Evolutionary conservation across 2,113 vertebrate genomes (phyloP), one percentile per base, ranked within the genome.

Genomic region (Dasypus novemcinctus): DNA sequence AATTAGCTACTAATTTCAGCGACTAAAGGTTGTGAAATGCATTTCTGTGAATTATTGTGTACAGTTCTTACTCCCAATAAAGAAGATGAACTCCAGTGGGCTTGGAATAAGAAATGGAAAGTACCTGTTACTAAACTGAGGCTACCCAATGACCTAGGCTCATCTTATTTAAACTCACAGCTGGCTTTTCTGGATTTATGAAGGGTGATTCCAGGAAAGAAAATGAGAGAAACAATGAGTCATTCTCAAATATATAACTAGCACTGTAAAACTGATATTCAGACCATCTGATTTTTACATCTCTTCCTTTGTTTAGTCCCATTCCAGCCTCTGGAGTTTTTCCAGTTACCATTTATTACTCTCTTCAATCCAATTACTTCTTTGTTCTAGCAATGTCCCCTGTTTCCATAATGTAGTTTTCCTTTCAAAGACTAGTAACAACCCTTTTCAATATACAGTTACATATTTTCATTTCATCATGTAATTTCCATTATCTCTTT

Each of bases 221-320:
- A 78, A 91, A 94, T 46, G 15, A 94, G 71, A 76, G n/a, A 94
- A 98, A 31, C 57, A 97, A 88, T 80, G 89, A 94, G 78, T 88
- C 94, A 97, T 46, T 93, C 61, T 63, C 38, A 91, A 15, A 71
- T 4, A 71, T 31, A 5, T 18, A 95, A 96, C 88, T n/a, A 97
- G 82, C 52, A 95, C 94, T 87, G 92, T 93, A 81, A 83, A 83
- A 90, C 71, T 12, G 74, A 63, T 76, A 41, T 86, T 80, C 54
- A 57, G 36, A 61, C 43, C 74, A 29, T 88, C 95, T 93, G 85
- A 66, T 90, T 81, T 92, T 75, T 69, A 20, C 27, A 33, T n/a
- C 27, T 68, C 31, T 36, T 41, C 68, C 72, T 92, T 64, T 76
- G 18, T 91, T 94, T 20, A 20, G 27, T 33, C 31, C 68, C 49